Evolutionary conservation across 2,888 invertebrate species (phyloP), one percentile per base, ranked within the genome.

Genomic region (Pasiphila rectangulata): DNA sequence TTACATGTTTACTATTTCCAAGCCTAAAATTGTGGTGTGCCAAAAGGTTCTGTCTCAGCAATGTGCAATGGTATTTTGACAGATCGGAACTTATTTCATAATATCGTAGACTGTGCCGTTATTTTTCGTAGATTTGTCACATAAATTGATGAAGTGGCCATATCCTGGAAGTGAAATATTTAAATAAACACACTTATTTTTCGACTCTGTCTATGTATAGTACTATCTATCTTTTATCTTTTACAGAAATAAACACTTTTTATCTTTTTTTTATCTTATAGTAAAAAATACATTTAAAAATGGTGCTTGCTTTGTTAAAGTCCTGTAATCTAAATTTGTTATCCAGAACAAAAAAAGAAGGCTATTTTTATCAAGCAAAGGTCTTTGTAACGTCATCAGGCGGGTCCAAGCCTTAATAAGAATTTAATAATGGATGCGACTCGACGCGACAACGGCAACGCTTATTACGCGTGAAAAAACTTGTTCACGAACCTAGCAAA

Each of bases 381-480:
- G 45, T 58, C 58, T 62, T 59, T 61, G 63, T 55, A 46, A 9
- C 59, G 38, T 65, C 61, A 54, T 69, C 61, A 63, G 60, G 59
- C 56, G 19, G 54, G 61, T 51, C 50, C 46, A 3, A 57, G 64
- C 63, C n/a, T 66, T 72, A 73, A 76, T 75, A 67, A 74, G 73
- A 70, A 74, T 75, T 75, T 72, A 75, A 76, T 74, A 75, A 70
- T 76, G 63, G 50, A 76, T 72, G 68, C 15, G 53, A 62, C 63
- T 2, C 32, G 9, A 16, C 16, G 64, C 67, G 69, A 61, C 68
- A 65, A 61, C 59, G 13, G 19, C 17, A 10, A 16, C 16, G 38
- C 25, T 27, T 17, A 30, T 21, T 17, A 24, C 23, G 15, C 16
- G 15, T 23, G 21, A 23, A 36, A 21, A 24, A 9, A n/a, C 6